phyloP scores from a whole-genome alignment of 2,113 vertebrate species.

The Lucifuga dentata region DNA sequence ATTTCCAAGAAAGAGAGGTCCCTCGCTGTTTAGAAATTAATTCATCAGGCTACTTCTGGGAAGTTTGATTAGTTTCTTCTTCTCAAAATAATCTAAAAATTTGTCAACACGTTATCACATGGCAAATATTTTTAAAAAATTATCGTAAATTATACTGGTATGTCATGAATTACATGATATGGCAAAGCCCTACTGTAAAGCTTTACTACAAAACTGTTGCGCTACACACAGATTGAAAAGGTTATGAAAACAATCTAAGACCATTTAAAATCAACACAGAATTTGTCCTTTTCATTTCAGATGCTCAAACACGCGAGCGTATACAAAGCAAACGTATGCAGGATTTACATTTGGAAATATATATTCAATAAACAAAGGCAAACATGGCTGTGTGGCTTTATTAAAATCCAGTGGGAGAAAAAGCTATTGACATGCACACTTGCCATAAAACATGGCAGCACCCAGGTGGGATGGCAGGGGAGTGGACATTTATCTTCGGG shows the following conservation, averaged over 20 bases:
- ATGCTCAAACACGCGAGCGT: no score
- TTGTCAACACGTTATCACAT: no score
- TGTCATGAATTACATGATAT: no score
- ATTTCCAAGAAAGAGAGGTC: no score
- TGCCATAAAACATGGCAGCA: conserved; percentile 54
- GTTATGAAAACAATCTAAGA: background rate
- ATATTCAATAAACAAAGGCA: conserved; percentile 13
- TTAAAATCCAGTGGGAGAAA: conserved; percentile 36
- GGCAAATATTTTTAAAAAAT: no score
- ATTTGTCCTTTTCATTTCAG: background rate
- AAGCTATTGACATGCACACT: conserved; percentile 36
- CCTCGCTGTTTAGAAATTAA: no score
- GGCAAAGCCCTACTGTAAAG: no score
- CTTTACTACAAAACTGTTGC: background rate
- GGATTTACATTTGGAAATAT: conserved; percentile 7
- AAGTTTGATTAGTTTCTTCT: no score
- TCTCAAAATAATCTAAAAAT: no score
- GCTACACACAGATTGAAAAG: background rate
- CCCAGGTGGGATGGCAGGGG: conserved; percentile 45
- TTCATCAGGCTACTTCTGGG: no score
- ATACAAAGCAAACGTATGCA: conserved; percentile 1
- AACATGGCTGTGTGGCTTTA: conserved; percentile 32
- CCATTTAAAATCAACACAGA: conserved; percentile 11
- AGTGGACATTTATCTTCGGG: conserved; percentile 71
- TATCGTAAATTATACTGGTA: no score